Conservation (phyloP, 2,888 invertebrate genomes). For the Monopis laevigella region DNA sequence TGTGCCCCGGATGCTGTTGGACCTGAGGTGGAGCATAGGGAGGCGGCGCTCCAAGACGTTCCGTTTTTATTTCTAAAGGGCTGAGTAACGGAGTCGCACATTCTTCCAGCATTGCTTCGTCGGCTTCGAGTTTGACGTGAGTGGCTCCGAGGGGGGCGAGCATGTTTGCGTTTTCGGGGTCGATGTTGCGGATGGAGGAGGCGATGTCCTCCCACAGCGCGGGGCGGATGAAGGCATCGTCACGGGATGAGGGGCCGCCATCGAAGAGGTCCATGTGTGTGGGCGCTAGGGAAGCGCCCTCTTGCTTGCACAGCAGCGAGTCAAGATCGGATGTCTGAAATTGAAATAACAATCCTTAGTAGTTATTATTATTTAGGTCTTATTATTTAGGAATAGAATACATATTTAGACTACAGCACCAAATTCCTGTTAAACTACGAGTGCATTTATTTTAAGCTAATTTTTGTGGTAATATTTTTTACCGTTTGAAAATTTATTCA, state of each 20-base stretch:
- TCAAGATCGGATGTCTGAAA: slow-evolving; percentile 82
- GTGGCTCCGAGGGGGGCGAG: slow-evolving; percentile 72
- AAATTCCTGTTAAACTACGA: no score
- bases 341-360: no score
- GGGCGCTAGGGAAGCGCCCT: slow-evolving; percentile 71
- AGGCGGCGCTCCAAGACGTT: slow-evolving; percentile 71
- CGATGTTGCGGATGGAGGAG: slow-evolving; percentile 88
- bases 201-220: slow-evolving; percentile 93
- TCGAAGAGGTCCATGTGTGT: slow-evolving; percentile 66
- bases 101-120: slow-evolving; percentile 66
- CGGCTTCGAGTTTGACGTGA: slow-evolving; percentile 83
- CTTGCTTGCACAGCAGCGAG: slow-evolving; percentile 81
- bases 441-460: no score
- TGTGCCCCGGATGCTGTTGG: slow-evolving; percentile 40
- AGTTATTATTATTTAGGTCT: no score
- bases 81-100: slow-evolving; percentile 77
- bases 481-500: no score
- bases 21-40: slow-evolving; percentile 38
- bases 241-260: slow-evolving; percentile 68
- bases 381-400: no score
- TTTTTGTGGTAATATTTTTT: no score
- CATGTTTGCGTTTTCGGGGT: slow-evolving; percentile 91
- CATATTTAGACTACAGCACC: no score
- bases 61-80: slow-evolving; percentile 83
- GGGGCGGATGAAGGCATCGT: slow-evolving; percentile 88